A percentile compares a stretch with the other conserved stretches of the same genome.
Conservation (phyloP, 2,797 vertebrate genomes). For the Gallinago solitaria region DNA sequence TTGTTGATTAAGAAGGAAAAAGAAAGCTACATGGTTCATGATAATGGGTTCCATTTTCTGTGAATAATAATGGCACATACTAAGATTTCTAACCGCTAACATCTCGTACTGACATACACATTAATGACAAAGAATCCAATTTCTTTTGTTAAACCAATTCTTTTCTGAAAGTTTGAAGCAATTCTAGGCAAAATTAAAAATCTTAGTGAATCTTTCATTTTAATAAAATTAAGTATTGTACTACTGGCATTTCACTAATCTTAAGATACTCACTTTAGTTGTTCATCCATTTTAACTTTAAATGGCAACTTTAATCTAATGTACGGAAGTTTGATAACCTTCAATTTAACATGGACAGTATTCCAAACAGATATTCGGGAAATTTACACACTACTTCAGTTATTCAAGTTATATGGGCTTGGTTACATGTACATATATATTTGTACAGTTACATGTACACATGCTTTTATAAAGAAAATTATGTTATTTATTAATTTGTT, state of each 20-base stretch:
- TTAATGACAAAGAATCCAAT: not conserved
- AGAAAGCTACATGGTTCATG: not conserved
- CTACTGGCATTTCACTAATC: not conserved
- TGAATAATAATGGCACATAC: not conserved
- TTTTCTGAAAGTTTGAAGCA: not conserved
- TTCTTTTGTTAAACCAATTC: not conserved
- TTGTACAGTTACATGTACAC: too few relatives aligned
- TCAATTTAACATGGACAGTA: not conserved
- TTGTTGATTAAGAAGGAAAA: not conserved
- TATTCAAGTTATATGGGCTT: not conserved
- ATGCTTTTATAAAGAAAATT: not conserved
- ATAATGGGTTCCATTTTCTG: not conserved
- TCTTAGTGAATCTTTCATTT: not conserved
- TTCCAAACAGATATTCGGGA: not conserved
- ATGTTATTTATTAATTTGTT: not conserved
- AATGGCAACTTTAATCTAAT: not conserved
- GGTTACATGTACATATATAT: not conserved
- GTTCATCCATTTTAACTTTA: not conserved
- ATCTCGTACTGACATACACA: not conserved
- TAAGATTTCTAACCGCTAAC: not conserved
- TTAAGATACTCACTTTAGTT: not conserved
- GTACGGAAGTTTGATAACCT: not conserved
- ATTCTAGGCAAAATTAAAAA: not conserved
- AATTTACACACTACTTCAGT: not conserved
- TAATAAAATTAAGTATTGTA: not conserved